Percentiles rank a stretch among this genome's conserved stretches.
Conservation (phyloP, 2,113 vertebrate genomes). For the Scomber japonicus region DNA sequence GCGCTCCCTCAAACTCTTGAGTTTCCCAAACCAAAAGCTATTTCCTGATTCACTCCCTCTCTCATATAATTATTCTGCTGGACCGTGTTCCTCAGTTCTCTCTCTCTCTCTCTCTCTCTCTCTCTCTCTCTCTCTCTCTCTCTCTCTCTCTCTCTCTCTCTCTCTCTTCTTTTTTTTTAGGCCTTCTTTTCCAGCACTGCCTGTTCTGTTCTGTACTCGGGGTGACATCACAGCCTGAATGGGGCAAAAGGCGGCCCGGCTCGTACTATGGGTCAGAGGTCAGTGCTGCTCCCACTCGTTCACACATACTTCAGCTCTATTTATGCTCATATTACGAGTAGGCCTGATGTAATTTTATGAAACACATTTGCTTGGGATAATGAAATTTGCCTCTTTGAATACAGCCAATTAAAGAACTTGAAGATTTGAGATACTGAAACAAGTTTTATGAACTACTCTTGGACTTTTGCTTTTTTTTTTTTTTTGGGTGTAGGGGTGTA, state of each 20-base stretch:
- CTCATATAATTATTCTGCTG: conserved; percentile 86
- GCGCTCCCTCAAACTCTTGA: conserved; percentile 73
- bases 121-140: too few relatives aligned
- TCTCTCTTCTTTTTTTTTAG: conserved; percentile 27
- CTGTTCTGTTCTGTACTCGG: conserved; percentile 73
- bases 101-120: too few relatives aligned
- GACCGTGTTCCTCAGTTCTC: conserved; percentile 63
- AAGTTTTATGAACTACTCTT: conserved; percentile 1
- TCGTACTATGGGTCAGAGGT: conserved; percentile 56
- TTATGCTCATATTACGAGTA: not conserved
- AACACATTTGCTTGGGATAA: conserved; percentile 26
- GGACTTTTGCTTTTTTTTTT: not conserved
- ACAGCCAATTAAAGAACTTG: conserved; percentile 10
- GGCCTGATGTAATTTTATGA: conserved; percentile 55
- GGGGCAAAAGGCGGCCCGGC: conserved; percentile 44
- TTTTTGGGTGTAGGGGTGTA: conserved; percentile 14
- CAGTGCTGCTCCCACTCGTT: conserved; percentile 39
- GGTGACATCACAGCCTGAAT: conserved; percentile 77
- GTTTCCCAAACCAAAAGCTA: conserved; percentile 85
- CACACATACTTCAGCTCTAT: conserved; percentile 39
- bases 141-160: too few relatives aligned
- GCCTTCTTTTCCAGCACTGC: conserved; percentile 55
- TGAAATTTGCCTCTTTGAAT: conserved; percentile 7
- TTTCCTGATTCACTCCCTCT: conserved; percentile 86
- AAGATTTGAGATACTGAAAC: not conserved